phyloP scores from a whole-genome alignment of 2,113 vertebrate genomes.

The Brachypteracias leptosomus region DNA sequence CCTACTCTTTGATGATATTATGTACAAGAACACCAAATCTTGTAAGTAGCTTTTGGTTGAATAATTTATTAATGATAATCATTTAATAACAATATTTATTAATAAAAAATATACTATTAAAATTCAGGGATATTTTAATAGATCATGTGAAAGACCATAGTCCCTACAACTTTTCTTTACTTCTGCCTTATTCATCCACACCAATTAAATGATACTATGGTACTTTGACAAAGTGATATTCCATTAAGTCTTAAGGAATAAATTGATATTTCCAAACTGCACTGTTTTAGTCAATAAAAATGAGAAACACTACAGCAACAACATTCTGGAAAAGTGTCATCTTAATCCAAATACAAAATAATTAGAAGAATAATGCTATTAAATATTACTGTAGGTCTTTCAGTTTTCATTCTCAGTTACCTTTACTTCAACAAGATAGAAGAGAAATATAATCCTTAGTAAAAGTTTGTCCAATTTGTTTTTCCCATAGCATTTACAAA shows the following conservation, averaged over 20 bases:
- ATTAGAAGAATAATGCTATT: background rate
- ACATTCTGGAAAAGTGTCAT: background rate
- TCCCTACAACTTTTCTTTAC: background rate
- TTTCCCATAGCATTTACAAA: background rate
- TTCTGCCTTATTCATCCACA: background rate
- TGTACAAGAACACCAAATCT: background rate
- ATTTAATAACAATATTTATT: background rate
- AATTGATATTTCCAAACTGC: background rate
- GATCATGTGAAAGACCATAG: background rate
- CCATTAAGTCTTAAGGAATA: background rate
- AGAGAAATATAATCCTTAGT: background rate
- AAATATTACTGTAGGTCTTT: background rate
- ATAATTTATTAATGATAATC: too few relatives aligned
- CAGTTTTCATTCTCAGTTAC: background rate
- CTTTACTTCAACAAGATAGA: background rate
- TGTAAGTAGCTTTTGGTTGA: background rate
- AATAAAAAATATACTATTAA: background rate
- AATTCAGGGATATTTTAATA: background rate
- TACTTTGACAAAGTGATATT: background rate
- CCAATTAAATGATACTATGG: background rate
- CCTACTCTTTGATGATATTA: background rate
- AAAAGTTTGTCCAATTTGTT: background rate
- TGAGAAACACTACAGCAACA: background rate
- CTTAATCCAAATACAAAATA: background rate
- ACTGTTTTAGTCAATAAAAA: background rate